Conservation (phyloP, 2,113 vertebrate genomes). For the Dendropsophus ebraccatus region DNA sequence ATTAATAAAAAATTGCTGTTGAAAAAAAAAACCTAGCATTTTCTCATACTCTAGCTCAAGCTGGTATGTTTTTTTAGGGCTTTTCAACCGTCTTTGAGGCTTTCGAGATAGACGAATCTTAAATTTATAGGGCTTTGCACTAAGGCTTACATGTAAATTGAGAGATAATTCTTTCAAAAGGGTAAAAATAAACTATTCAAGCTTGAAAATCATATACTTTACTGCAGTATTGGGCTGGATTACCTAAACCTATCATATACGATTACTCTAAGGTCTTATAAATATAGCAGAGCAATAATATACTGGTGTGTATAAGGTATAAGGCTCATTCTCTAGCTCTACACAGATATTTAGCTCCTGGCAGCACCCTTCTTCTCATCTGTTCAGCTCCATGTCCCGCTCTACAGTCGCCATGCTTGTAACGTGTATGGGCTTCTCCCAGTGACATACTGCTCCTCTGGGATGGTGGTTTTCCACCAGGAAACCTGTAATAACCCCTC, state of each 20-base stretch:
- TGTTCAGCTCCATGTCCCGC: too few relatives aligned
- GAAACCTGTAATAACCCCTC: too few relatives aligned
- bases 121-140: background rate
- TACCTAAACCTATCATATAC: background rate
- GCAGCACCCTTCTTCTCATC: too few relatives aligned
- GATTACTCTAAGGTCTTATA: background rate
- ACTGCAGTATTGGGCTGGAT: background rate
- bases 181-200: background rate
- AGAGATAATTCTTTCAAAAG: background rate
- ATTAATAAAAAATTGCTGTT: background rate
- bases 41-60: background rate
- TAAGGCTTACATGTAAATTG: background rate
- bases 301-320: background rate
- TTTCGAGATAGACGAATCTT: background rate
- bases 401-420: too few relatives aligned
- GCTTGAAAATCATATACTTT: background rate
- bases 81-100: background rate
- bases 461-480: too few relatives aligned
- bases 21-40: background rate
- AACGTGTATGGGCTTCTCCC: too few relatives aligned
- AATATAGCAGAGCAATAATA: background rate
- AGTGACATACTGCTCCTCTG: too few relatives aligned
- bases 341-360: too few relatives aligned
- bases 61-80: slow-evolving; percentile 12
- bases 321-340: background rate